Conservation (phyloP, 2,888 invertebrate genomes). For the Zygothrica quintamaculata region DNA sequence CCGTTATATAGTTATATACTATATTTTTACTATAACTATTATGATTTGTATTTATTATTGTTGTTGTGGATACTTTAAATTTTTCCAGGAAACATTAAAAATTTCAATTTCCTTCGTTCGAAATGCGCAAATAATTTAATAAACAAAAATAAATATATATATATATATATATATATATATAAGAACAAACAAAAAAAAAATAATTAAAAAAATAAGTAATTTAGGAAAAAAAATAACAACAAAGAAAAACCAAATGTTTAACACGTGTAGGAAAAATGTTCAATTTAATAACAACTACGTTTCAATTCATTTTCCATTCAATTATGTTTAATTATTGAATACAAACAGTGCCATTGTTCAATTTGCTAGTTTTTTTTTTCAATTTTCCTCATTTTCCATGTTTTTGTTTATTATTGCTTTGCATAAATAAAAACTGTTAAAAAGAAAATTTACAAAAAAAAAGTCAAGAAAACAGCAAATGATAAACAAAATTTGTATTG, state of each 20-base stretch:
- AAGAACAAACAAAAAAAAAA: conserved; percentile 26
- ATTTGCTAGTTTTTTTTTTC: conserved; percentile 7
- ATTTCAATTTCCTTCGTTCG: conserved; percentile 30
- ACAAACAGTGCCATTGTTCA: conserved; percentile 27
- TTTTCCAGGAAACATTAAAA: conserved; percentile 71
- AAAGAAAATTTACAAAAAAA: conserved; percentile 21
- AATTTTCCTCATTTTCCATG: conserved; percentile 8
- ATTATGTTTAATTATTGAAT: conserved; percentile 31
- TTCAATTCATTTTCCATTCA: conserved; percentile 31
- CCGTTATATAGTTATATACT: too few relatives aligned
- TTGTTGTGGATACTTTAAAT: conserved; percentile 47
- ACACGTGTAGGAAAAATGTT: conserved; percentile 31
- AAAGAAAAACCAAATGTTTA: conserved; percentile 20
- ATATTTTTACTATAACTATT: conserved; percentile 6
- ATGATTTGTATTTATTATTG: conserved; percentile 12
- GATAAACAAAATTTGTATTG: background rate
- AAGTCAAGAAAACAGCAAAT: background rate
- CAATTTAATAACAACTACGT: conserved; percentile 1
- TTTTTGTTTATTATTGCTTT: conserved; percentile 46
- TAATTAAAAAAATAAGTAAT: conserved; percentile 32
- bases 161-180: too few relatives aligned
- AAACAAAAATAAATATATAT: conserved; percentile 59
- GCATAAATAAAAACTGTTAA: conserved; percentile 31
- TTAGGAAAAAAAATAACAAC: conserved; percentile 5
- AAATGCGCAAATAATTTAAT: conserved; percentile 42